Base-by-base conservation (phyloP, 1,140 invertebrate genomes). In the Philotrypesis tridentata region DNA sequence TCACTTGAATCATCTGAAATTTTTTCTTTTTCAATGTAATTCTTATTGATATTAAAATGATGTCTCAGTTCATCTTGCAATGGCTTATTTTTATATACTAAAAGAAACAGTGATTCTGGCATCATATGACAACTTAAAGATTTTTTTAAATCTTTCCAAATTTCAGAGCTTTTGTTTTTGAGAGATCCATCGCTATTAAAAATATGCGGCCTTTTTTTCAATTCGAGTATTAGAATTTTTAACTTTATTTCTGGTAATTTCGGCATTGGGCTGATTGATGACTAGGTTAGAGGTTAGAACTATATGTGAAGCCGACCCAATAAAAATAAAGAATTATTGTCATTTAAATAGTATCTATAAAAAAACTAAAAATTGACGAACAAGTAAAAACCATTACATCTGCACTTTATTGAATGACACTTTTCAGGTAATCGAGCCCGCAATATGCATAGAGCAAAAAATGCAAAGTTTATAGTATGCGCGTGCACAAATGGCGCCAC, bases 21-120 rank as follows among this genome's bases (percentile, higher is more conserved):
- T 70, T 70, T 31, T 17, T 70, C 37, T 70, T 70, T 17, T 70
- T 70, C 12, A 70, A 25, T 31, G 33, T 70, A 37, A 31, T 33
- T 27, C 17, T 67, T 27, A 6, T 67, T 29, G n/a, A n/a, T n/a
- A n/a, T 70, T 70, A 17, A 33, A 70, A 70, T 70, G 21, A 14
- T 33, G 2, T 33, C 27, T 70, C 37, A 70, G 37, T 33, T 70
- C 67, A 4, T 70, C 31, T 31, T 8, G 33, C 31, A 70, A 33
- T 11, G 2, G 27, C 21, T 70, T 70, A 12, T 70, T 37, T 70
- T 70, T 70, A 33, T 70, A 33, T 21, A 70, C 67, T 21, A 70
- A n/a, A 21, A 70, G 17, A 33, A 5, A 70, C 7, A 70, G 37
- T 6, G 67, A 70, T 17, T 70, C 11, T 17, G 67, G 67, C 37